Evolutionary conservation across 1,140 invertebrate species (phyloP).

Genomic region (Drosophila simulans): DNA sequence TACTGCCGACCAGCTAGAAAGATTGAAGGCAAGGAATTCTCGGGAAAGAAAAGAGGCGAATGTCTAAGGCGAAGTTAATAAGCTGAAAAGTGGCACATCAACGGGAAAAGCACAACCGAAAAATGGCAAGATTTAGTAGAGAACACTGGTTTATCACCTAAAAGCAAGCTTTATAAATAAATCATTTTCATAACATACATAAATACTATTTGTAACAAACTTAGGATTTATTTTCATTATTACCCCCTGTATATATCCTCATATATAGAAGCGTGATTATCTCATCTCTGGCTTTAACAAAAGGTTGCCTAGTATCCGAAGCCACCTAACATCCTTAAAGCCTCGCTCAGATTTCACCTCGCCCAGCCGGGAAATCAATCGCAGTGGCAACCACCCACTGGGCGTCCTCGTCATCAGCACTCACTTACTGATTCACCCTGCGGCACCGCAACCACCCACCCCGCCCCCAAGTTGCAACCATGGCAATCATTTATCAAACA

Average conservation of each 20-base stretch:
- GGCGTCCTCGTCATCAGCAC: constrained; percentile 18
- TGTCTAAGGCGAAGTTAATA: neutral
- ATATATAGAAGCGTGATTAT: too few species aligned
- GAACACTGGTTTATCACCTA: neutral
- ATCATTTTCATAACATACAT: too few species aligned
- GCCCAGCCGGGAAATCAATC: constrained; percentile 9
- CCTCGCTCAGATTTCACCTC: too few species aligned
- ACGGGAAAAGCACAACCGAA: neutral
- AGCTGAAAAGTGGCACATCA: neutral
- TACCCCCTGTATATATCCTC: too few species aligned
- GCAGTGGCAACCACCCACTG: constrained; percentile 2
- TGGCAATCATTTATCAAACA: constrained; percentile 79
- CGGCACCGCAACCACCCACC: constrained; percentile 6
- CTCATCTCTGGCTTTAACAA: too few species aligned
- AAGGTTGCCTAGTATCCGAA: too few species aligned
- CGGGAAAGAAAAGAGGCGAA: neutral
- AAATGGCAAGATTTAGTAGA: neutral
- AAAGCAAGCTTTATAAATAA: too few species aligned
- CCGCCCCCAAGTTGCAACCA: constrained; percentile 58
- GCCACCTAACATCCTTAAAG: neutral
- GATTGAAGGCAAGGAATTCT: constrained; percentile 43
- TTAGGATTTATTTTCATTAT: too few species aligned
- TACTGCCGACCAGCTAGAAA: neutral
- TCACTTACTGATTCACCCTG: constrained; percentile 4
- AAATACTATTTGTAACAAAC: too few species aligned